Evolutionary conservation across 2,888 invertebrate species (phyloP), one percentile per base, ranked within the genome.

Genomic region (Schizaphis graminum): DNA sequence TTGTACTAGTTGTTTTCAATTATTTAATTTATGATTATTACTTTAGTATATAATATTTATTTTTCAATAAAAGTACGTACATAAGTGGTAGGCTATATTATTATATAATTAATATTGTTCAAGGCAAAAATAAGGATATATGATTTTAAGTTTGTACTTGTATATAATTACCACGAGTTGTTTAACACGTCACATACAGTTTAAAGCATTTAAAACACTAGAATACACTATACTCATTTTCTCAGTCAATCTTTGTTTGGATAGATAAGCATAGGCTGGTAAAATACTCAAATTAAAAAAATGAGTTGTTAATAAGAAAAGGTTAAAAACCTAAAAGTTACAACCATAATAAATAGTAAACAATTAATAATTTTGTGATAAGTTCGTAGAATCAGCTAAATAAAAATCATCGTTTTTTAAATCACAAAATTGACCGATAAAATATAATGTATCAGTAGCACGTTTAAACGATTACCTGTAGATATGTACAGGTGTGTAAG

Each of bases 1-100:
- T 92, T 87, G 61, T 92, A 92, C 61, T 87, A 91, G 91, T 53
- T 3, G 57, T 28, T 8, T 92, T 92, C 35, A 86, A 56, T 57
- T 28, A 56, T 35, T 21, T n/a, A 86, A 35, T 57, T 56, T 44
- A 44, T 57, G n/a, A 86, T 24, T 86, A 56, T 56, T 56, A 24
- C 57, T 85, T 26, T 35, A 35, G n/a, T 35, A 35, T 10, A 53
- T 10, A 26, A 35, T 47, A 49, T 49, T 24, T 77, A 77, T 35
- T 77, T 77, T 77, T 77, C 35, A 77, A 35, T 35, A 77, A 77
- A 77, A 77, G 4, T 77, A 24, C 77, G 77, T 77, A 35, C 35
- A 77, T 77, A 35, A 35, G 35, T 77, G 35, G 35, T 77, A 35
- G 77, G 35, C 2, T 77, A 24, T 28, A 89, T 44, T 28, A 57